These are phyloP conservation scores for Microplitis manilae DNA, from an alignment of 2,888 invertebrate species.

Conservation along the genomic window DNA sequence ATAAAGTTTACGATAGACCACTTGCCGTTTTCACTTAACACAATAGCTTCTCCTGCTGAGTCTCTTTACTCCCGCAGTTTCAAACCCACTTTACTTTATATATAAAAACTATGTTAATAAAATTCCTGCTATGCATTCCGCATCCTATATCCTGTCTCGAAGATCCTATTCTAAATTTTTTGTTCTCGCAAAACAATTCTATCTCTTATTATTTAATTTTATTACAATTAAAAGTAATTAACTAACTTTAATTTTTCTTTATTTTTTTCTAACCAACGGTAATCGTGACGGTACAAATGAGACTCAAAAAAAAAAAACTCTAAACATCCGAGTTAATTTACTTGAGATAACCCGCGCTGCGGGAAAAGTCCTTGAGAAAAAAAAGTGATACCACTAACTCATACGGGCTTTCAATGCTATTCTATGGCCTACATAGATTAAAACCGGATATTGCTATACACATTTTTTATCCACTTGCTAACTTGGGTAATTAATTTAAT, in stretches of 20 bases:
- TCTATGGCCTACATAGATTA: conserved; percentile 64
- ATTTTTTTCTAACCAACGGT: background rate
- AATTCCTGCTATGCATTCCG: too few species aligned
- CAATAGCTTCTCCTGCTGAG: conserved; percentile 37
- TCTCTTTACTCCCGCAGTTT: conserved; percentile 18
- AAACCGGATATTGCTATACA: conserved; percentile 31
- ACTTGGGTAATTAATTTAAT: background rate
- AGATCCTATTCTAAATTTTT: too few species aligned
- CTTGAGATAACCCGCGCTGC: conserved; percentile 41
- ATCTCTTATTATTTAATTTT: too few species aligned
- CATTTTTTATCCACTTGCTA: background rate
- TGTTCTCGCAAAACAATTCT: too few species aligned
- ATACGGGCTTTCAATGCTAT: conserved; percentile 66
- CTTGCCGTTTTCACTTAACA: conserved; percentile 68
- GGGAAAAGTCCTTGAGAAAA: conserved; percentile 60
- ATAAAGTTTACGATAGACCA: conserved; percentile 52
- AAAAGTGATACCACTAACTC: conserved; percentile 62
- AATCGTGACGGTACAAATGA: background rate
- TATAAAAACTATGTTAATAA: too few species aligned
- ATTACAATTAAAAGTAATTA: too few species aligned
- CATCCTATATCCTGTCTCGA: too few species aligned
- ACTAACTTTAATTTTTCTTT: too few species aligned
- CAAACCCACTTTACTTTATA: background rate
- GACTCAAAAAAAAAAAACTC: background rate
- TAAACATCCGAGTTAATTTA: conserved; percentile 18